Evolutionary conservation across 2,888 invertebrate genomes (phyloP), one percentile per base, ranked within the genome.

Genomic region (Himalopsyche tibetana): DNA sequence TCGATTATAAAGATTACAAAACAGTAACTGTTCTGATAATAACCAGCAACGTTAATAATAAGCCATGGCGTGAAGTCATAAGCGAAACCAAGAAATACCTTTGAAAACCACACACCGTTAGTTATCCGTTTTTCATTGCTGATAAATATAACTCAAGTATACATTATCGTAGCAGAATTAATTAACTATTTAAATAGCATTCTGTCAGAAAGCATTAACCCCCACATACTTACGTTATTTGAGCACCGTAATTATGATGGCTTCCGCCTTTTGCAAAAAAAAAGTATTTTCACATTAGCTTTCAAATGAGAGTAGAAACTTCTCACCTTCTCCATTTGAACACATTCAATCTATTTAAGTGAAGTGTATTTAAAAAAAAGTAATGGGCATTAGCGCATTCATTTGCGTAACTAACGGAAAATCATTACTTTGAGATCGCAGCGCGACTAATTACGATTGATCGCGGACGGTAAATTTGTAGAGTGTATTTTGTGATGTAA

Each of bases 221-320:
- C 19, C 19, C 17, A 12, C 55, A 12, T 8, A 15, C 42, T 0
- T 55, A 56, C 56, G 11, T 2, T 19, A 19, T 28, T 28, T 19
- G 63, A 19, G 63, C 5, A 5, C 15, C 51, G 51, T 51, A 51
- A 51, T 51, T 15, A 51, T 19, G 19, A 63, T 63, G 19, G 11
- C 28, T 63, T 63, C 63, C 63, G 28, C 63, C 63, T 63, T 19
- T 63, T 8, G 63, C 63, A 63, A 63, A 63, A 63, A 63, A 56
- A 56, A 28, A 15, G n/a, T 28, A 51, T n/a, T 63, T 63, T 63
- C 28, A 63, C 63, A 63, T n/a, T 63, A 8, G 8, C 8, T 63
- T 19, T 19, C 63, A 4, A 19, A 63, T 15, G 51, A 51, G 51
- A 51, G 51, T 51, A 15, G 15, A 4, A 51, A 51, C 51, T 51